Percentiles rank a stretch among this genome's conserved stretches.
These are phyloP conservation scores for Styela plicata DNA, from an alignment of 23 tunicate species.

Conservation along the genomic window DNA sequence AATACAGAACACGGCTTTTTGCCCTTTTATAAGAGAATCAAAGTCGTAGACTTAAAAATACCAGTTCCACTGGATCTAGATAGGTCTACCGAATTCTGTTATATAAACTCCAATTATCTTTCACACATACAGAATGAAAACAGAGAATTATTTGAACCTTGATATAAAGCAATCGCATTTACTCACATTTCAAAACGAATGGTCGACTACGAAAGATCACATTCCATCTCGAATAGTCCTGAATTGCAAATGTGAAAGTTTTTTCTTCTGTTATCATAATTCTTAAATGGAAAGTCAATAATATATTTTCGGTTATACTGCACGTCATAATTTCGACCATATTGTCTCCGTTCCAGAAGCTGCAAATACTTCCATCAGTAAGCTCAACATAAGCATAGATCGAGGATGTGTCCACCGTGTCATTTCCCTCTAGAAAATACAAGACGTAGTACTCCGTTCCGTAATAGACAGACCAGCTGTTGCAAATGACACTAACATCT, in stretches of 20 bases:
- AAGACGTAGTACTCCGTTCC: background rate
- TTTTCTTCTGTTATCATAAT: background rate
- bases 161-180: background rate
- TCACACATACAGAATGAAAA: no score
- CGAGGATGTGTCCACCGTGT: background rate
- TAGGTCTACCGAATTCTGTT: no score
- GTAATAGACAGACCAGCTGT: background rate
- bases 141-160: background rate
- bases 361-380: background rate
- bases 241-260: background rate
- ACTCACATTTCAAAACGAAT: background rate
- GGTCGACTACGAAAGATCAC: background rate
- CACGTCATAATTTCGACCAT: background rate
- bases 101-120: no score
- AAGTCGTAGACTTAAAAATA: no score
- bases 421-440: background rate
- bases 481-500: background rate
- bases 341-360: background rate
- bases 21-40: no score
- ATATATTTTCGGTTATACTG: background rate
- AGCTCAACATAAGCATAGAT: background rate
- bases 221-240: background rate
- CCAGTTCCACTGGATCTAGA: no score
- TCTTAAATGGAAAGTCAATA: background rate
- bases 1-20: no score